These are phyloP conservation scores for Caenorhabditis japonica DNA, from an alignment of 2,888 invertebrate genomes.

Conservation along the genomic window DNA sequence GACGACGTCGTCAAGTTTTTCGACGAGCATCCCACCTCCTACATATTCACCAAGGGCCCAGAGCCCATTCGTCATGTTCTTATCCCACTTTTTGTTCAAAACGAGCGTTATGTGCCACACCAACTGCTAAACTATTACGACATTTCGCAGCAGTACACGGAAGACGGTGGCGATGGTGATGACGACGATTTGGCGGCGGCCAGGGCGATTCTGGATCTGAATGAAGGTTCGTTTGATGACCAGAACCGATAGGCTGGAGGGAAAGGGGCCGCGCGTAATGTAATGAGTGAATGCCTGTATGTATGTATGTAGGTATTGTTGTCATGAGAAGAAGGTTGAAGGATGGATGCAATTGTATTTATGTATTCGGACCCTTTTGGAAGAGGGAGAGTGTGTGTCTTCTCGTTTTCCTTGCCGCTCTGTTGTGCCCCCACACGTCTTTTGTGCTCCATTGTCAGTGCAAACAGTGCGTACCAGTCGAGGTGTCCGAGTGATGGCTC, in stretches of 20 bases:
- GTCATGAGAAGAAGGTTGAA: too few relatives aligned
- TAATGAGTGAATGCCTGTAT: too few relatives aligned
- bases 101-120: slow-evolving; percentile 32
- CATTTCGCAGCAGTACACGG: slow-evolving; percentile 11
- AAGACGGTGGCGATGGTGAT: background rate
- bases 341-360: too few relatives aligned
- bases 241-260: background rate
- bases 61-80: slow-evolving; percentile 44
- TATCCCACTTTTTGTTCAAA: slow-evolving; percentile 36
- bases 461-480: slow-evolving; percentile 55
- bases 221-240: slow-evolving; percentile 33
- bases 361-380: slow-evolving; percentile 1
- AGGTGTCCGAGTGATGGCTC: slow-evolving; percentile 48
- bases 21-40: slow-evolving; percentile 29
- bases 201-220: slow-evolving; percentile 29
- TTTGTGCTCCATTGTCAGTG: slow-evolving; percentile 22
- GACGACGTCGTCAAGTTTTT: slow-evolving; percentile 48
- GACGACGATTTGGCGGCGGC: slow-evolving; percentile 27
- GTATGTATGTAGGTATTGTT: slow-evolving; percentile 1
- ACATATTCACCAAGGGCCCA: slow-evolving; percentile 39
- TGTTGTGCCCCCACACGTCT: slow-evolving; percentile 2
- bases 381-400: background rate
- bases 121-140: slow-evolving; percentile 45
- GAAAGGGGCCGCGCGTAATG: slow-evolving; percentile 1
- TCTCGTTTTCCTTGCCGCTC: background rate